phyloP scores from a whole-genome alignment of 1,140 invertebrate species.

The Orussus abietinus region DNA sequence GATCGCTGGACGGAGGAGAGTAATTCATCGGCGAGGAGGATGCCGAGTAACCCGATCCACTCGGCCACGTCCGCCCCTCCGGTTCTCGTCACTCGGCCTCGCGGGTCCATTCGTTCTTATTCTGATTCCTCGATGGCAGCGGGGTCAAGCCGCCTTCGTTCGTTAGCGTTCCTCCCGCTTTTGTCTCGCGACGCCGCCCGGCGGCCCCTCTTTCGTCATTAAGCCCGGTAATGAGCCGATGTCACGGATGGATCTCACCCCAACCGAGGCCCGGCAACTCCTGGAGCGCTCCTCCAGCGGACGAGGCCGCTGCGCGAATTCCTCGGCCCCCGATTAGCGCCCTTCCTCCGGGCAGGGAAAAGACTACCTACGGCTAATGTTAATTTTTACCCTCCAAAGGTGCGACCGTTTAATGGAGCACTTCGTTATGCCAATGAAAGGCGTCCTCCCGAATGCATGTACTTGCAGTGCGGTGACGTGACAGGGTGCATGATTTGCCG shows the following conservation, averaged over 20 bases:
- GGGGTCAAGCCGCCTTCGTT: constrained; percentile 22
- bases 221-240: constrained; percentile 9
- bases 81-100: constrained; percentile 20
- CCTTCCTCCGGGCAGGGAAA: too few relatives aligned
- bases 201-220: constrained; percentile 9
- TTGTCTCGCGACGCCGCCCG: constrained; percentile 24
- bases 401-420: too few relatives aligned
- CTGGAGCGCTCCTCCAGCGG: too few relatives aligned
- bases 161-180: constrained; percentile 40
- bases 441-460: too few relatives aligned
- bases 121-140: constrained; percentile 30
- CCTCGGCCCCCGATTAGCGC: too few relatives aligned
- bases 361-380: too few relatives aligned
- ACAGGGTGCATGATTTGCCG: too few relatives aligned
- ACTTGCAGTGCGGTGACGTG: too few relatives aligned
- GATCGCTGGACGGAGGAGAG: constrained; percentile 37
- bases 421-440: too few relatives aligned
- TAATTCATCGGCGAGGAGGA: constrained; percentile 49
- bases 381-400: too few relatives aligned
- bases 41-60: constrained; percentile 45
- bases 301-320: too few relatives aligned
- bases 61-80: constrained; percentile 28
- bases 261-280: background rate
- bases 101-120: constrained; percentile 21
- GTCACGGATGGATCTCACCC: constrained; percentile 7